Conservation (phyloP, 2,797 vertebrate genomes). For the Sebastes iracundus region DNA sequence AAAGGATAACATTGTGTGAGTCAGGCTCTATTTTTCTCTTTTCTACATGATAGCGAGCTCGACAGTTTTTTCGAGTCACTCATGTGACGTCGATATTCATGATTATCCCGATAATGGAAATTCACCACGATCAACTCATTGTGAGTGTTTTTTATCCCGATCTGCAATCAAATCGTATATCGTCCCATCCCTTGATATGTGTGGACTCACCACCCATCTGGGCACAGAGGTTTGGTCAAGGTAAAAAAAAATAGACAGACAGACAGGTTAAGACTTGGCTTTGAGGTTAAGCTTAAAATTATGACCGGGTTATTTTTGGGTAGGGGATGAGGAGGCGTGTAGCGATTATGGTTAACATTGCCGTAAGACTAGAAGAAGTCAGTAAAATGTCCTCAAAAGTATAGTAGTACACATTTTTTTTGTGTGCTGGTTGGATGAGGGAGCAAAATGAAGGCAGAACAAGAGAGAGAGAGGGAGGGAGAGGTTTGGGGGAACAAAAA, state of each 20-base stretch:
- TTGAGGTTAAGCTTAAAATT: neutral
- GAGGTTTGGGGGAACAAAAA: constrained; percentile 12
- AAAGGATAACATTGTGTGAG: no score
- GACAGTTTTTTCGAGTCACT: no score
- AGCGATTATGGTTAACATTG: neutral
- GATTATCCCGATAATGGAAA: no score
- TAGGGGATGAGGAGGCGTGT: neutral
- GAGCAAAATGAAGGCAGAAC: neutral
- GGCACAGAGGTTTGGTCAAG: neutral
- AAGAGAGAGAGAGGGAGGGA: neutral
- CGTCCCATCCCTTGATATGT: neutral
- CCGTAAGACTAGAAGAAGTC: neutral
- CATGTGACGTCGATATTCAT: no score
- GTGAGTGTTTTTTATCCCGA: no score
- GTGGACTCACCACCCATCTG: neutral
- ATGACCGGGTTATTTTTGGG: neutral
- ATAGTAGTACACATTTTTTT: neutral
- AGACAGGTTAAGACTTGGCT: neutral
- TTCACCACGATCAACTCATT: no score
- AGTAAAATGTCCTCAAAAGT: neutral
- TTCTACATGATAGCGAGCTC: no score
- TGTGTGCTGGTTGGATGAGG: neutral
- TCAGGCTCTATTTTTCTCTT: no score
- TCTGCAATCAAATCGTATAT: no score
- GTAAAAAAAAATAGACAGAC: neutral